Base-by-base conservation (phyloP, 2,797 vertebrate genomes). In the Diplodus sargus region DNA sequence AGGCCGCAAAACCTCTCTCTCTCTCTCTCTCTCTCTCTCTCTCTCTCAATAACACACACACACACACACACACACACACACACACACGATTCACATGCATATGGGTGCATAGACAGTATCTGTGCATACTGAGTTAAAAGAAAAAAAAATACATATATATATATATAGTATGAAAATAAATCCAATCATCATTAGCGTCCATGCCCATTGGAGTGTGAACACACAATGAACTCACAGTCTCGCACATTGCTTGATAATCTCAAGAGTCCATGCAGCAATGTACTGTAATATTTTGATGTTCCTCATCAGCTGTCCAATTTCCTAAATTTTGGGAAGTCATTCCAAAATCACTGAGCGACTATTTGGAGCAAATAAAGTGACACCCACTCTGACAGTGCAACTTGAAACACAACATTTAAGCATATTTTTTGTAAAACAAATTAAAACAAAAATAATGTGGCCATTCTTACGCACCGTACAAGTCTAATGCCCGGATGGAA, bases 221-320 rank as follows among this genome's bases (percentile, higher is more conserved):
- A 14, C 25, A 64, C 42, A 25, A 59, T 30, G 20, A 17, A 61
- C 43, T 15, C 45, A 45, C 42, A 34, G 15, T 18, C 16, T 2
- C 15, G 42, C 17, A 23, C 39, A 16, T 2, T 23, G 16, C 16
- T 20, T 39, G 3, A 25, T 48, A 10, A 57, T 28, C 71, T 59
- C 20, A 17, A 4, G 14, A 60, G 58, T 45, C 48, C 4, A 61
- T 61, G 28, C 43, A 16, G 48, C 28, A 60, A 28, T 56, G 25
- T 17, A 5, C 25, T 68, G 45, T 52, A 18, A 56, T 67, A 51
- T 57, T 49, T 22, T 13, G 12, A 22, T 9, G 9, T 22, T 10
- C 9, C 14, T 68, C 34, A 77, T 68, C 52, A 66, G 42, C 4
- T 16, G 60, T 15, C 28, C 54, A 42, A 70, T 66, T 25, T 25